Percentiles rank a stretch among this genome's conserved stretches.
Evolutionary conservation across 2,888 invertebrate species (phyloP).

Genomic region (Lasioglossum malachurum): DNA sequence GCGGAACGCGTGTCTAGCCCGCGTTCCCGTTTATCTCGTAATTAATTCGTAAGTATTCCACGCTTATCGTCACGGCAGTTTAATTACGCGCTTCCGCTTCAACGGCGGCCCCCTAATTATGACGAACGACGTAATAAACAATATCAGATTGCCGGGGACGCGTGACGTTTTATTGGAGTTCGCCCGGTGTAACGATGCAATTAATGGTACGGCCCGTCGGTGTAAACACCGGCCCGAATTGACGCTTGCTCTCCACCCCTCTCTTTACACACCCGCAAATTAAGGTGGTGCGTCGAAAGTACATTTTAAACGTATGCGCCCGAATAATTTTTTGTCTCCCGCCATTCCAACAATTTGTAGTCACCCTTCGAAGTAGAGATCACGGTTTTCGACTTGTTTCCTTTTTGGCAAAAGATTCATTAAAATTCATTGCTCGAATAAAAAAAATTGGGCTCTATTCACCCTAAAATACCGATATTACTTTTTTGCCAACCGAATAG

Average conservation of each 20-base stretch:
- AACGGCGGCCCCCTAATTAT: conserved; percentile 59
- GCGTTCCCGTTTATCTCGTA: conserved; percentile 46
- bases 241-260: conserved; percentile 21
- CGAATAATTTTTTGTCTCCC: too few species aligned
- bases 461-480: too few species aligned
- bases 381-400: too few species aligned
- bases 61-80: conserved; percentile 49
- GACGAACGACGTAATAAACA: conserved; percentile 62
- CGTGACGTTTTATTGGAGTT: conserved; percentile 62
- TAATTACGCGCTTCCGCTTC: conserved; percentile 61
- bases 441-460: too few species aligned
- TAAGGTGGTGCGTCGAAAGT: not conserved
- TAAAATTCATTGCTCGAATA: too few species aligned
- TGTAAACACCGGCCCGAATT: conserved; percentile 48
- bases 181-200: conserved; percentile 53
- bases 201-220: conserved; percentile 54
- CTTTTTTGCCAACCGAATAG: too few species aligned
- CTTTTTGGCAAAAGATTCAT: too few species aligned
- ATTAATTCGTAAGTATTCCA: conserved; percentile 64
- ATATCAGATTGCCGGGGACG: conserved; percentile 58
- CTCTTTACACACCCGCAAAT: not conserved
- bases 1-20: not conserved
- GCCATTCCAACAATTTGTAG: too few species aligned
- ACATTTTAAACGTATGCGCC: not conserved
- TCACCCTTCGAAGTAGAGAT: too few species aligned